Evolutionary conservation across 2,888 invertebrate genomes (phyloP), one percentile per base, ranked within the genome.

Genomic region (Rhaphigaster nebulosa): DNA sequence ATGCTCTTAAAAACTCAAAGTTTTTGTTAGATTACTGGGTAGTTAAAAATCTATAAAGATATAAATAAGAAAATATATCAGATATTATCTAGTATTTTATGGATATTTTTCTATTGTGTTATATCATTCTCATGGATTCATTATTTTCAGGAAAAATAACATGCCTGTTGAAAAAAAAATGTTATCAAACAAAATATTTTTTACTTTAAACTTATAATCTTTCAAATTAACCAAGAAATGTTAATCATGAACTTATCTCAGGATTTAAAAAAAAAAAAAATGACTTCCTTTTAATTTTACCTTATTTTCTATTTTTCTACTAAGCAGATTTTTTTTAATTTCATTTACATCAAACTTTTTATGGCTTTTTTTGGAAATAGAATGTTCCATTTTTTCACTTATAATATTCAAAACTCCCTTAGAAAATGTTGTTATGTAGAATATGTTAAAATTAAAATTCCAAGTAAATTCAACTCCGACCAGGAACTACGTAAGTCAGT

Each of bases 401-500:
- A 2, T 29, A 65, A 65, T 34, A 18, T 65, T 65, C 34, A 65
- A 65, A 76, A 76, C 20, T 76, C 6, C 4, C 70, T 76, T 23
- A 23, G 65, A 65, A 76, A 38, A 38, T 34, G 29, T 76, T n/a
- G n/a, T n/a, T n/a, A n/a, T n/a, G n/a, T n/a, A n/a, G n/a, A n/a
- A n/a, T n/a, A n/a, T n/a, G n/a, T n/a, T n/a, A n/a, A 8, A 34
- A 20, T 2, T 34, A 3, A 20, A 76, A 20, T 76, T 34, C 20
- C 6, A 76, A 76, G 29, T 10, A 76, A 38, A 20, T 20, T 34
- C 70, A 38, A 23, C 34, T 18, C 70, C 20, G 18, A 29, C 54
- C 54, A 56, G n/a, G 12, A 23, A 88, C 88, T 60, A 88, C 88
- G 88, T 65, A 29, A 88, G 65, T 88, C 88, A 41, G n/a, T n/a